phyloP scores from a whole-genome alignment of 2,888 invertebrate species.

The Tipula helvola region DNA sequence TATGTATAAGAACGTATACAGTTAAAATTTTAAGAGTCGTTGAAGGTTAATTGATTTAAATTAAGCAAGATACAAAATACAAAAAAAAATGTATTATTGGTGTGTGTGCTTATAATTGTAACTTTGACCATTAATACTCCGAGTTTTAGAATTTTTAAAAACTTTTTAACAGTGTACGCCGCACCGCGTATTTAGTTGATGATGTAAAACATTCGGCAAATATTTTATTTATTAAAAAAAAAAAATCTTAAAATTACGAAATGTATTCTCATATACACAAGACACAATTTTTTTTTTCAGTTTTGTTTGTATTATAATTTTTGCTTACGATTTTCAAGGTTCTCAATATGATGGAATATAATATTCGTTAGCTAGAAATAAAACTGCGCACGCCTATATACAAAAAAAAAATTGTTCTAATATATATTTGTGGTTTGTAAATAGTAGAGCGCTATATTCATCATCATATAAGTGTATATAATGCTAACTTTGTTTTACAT shows the following conservation, averaged over 20 bases:
- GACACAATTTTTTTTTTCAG: not conserved
- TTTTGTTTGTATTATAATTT: not conserved
- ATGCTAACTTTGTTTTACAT: not conserved
- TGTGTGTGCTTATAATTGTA: not conserved
- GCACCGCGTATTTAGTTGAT: not conserved
- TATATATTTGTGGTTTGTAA: not conserved
- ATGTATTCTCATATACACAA: not conserved
- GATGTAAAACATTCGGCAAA: slow-evolving; percentile 4
- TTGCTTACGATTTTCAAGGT: not conserved
- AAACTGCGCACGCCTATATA: not conserved
- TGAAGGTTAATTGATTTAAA: slow-evolving; percentile 4
- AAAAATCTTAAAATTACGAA: not conserved
- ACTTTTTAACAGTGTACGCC: not conserved
- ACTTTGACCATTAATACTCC: not conserved
- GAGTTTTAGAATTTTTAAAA: not conserved
- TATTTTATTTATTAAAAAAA: not conserved
- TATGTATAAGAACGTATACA: not conserved
- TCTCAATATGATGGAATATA: not conserved
- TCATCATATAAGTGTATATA: not conserved
- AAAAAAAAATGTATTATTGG: not conserved
- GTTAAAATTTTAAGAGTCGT: not conserved
- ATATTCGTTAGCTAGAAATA: not conserved
- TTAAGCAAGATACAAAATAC: not conserved
- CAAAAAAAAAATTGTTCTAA: not conserved
- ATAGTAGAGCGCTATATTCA: not conserved